Conservation (phyloP, 2,888 invertebrate genomes). For the Mythimna pallens region DNA sequence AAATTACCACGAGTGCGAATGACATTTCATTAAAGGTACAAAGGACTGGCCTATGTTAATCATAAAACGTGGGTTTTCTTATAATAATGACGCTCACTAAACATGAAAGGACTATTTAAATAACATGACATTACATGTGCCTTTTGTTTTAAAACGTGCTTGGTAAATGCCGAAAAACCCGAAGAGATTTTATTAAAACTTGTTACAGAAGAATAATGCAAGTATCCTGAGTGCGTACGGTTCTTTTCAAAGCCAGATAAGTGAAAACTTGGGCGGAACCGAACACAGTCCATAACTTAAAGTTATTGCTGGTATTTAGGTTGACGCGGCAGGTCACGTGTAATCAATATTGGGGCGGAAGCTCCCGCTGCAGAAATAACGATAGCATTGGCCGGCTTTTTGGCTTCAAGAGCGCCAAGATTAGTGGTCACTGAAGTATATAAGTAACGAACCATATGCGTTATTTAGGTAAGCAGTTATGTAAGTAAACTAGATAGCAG, state of each 20-base stretch:
- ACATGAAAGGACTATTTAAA: constrained; percentile 14
- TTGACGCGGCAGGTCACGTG: constrained; percentile 56
- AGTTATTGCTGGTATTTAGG: constrained; percentile 54
- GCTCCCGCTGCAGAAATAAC: constrained; percentile 39
- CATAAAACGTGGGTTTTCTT: constrained; percentile 32
- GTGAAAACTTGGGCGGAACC: constrained; percentile 12
- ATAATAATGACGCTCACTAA: constrained; percentile 14
- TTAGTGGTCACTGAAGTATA: constrained; percentile 32
- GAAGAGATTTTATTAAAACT: neutral
- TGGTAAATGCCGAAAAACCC: constrained; percentile 8
- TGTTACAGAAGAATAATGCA: neutral
- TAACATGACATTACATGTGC: neutral
- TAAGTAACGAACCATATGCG: constrained; percentile 1
- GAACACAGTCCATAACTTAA: constrained; percentile 40
- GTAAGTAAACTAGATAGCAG: constrained; percentile 38
- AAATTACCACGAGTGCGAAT: constrained; percentile 42
- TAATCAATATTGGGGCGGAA: constrained; percentile 61
- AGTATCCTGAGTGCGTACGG: neutral
- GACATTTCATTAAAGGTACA: constrained; percentile 44
- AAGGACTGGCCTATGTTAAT: constrained; percentile 30
- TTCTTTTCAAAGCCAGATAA: constrained; percentile 23
- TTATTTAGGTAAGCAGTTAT: constrained; percentile 33
- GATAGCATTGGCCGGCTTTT: constrained; percentile 8
- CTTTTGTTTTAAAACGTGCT: neutral
- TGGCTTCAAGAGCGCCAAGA: constrained; percentile 10